Evolutionary conservation across 1,140 invertebrate species (phyloP), one percentile per base, ranked within the genome.

Genomic region (Ericerus pela): DNA sequence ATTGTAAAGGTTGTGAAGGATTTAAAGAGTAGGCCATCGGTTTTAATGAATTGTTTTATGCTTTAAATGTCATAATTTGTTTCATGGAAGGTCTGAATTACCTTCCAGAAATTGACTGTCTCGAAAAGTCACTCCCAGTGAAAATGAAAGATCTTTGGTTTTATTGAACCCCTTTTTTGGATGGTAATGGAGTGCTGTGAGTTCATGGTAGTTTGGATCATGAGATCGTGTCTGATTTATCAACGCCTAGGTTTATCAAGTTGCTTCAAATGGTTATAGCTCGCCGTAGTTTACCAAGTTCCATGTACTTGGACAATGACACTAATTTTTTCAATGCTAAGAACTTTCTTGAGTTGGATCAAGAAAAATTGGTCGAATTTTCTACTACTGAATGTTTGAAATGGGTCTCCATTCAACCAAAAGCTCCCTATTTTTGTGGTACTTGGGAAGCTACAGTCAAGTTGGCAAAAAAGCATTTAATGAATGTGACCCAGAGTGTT

Each of bases 391-490:
- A 62, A 54, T 63, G 57, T n/a, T 67, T 70, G 0, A 52, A 62
- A 26, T 75, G 71, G 69, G 54, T 69, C 31, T 71, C 73, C 57
- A 71, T 68, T 55, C 70, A 71, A 1, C 65, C 71, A 18, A 16
- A 41, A 11, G 63, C 67, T 12, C 65, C 68, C 2, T 66, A 72
- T 62, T 69, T 73, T 54, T 69, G 71, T n/a, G 70, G 68, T 14
- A 26, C 70, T 20, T 71, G 69, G 63, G 72, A 74, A 60, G 60
- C 64, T 1, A 66, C 59, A 0, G 64, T 74, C 0, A 69, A 68
- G 60, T 60, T 59, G 12, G 59, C 66, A 6, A 73, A 73, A 58
- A 59, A 60, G 36, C 68, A 69, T 57, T 55, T 71, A 4, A 55
- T 56, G 18, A 56, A 65, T 8, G 53, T 61, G 2, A 22, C 68